Evolutionary conservation across 2,797 vertebrate species (phyloP), one percentile per base, ranked within the genome.

Genomic region (Eulemur albifrons): DNA sequence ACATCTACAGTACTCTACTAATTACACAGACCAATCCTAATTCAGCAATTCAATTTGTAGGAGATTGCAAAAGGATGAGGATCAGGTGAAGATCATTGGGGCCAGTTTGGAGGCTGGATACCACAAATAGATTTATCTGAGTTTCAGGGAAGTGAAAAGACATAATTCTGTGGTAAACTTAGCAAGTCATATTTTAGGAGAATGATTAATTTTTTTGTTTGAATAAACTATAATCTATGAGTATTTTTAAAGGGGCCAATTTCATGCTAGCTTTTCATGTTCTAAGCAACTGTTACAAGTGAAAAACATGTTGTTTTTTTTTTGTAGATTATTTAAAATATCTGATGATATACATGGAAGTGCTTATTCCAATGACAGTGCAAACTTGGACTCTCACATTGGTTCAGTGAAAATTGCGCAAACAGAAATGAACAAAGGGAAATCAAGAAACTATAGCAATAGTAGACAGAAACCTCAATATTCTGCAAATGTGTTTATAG

Each of bases 301-400:
- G 27, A 0, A 94, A 96, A 92, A 75, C 4, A 0, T 94, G 17
- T 76, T 69, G 32, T 23, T 96, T 76, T 40, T 97, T 81, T 96
- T 97, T 97, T 98, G 10, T 97, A 99, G 99, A 52, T 98, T 99
- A 96, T 99, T 99, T 98, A 98, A 98, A 97, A 95, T 65, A 87
- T 65, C 98, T 96, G 96, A 88, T 91, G 97, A 9, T 89, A 91
- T 4, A 0, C 83, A 95, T 90, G 92, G 63, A 76, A 97, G 43
- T 97, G 83, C 59, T 96, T 93, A 89, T 82, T 96, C 81, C 94
- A 93, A 94, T 93, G 90, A 87, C 15, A 84, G 1, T 97, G 83
- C 67, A 84, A 9, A 94, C 92, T 84, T 94, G 77, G 43, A 87
- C 54, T 97, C 96, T 96, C 93, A 90, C 88, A 69, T 70, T 94